These are phyloP conservation scores for Dinomys branickii DNA, from an alignment of 2,113 vertebrate genomes.

Conservation along the genomic window DNA sequence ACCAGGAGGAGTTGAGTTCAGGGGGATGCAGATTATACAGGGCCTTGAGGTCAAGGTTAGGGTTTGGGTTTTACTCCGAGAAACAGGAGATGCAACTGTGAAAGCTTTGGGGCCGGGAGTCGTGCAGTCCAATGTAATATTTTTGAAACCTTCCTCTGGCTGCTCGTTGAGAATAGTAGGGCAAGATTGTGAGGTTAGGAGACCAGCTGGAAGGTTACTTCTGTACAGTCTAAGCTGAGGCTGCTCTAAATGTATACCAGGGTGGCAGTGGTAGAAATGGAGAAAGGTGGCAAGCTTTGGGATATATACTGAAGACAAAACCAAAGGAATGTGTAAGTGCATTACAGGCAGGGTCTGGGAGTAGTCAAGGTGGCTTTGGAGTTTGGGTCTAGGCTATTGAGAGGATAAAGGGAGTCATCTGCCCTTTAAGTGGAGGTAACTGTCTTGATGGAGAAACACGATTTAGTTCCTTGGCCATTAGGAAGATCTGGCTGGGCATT, in stretches of 20 bases:
- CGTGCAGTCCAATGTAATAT: background rate
- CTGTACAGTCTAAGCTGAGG: background rate
- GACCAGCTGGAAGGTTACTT: background rate
- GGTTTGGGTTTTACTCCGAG: conserved; percentile 1
- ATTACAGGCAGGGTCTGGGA: background rate
- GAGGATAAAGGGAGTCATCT: background rate
- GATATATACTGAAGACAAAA: background rate
- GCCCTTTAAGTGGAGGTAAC: background rate
- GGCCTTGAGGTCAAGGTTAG: background rate
- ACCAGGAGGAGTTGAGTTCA: background rate
- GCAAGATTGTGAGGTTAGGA: background rate
- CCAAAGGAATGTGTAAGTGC: background rate
- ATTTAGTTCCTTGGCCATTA: background rate
- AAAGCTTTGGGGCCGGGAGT: background rate
- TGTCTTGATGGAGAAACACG: background rate
- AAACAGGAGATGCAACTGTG: background rate
- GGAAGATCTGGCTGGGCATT: background rate
- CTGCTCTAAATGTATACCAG: rapidly evolving
- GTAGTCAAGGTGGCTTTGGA: background rate
- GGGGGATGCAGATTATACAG: background rate
- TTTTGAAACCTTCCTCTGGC: background rate
- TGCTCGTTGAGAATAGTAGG: background rate
- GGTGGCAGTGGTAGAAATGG: background rate
- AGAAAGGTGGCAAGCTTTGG: background rate
- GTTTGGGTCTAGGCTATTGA: background rate